Percentiles rank a stretch among this genome's conserved stretches.
Conservation (phyloP, 1,140 invertebrate species). For the Alviniconcha marisindica region DNA sequence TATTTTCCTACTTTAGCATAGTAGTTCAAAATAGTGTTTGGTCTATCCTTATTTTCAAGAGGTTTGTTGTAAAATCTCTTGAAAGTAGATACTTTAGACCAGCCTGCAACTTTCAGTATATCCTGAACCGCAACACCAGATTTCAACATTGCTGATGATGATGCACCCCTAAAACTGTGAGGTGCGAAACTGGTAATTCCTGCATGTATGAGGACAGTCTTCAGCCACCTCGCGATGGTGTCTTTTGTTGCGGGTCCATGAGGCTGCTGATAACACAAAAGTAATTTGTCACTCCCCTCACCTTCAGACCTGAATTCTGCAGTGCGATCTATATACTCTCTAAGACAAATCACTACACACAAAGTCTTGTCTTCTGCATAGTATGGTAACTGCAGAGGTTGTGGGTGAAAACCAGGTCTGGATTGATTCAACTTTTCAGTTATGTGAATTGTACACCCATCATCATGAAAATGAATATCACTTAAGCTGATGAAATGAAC, state of each 20-base stretch:
- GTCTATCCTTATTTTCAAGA: neutral
- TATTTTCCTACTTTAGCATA: no score
- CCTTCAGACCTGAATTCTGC: neutral
- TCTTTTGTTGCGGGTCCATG: conserved; percentile 6
- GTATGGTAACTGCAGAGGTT: neutral
- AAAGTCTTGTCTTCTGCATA: neutral
- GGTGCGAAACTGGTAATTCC: neutral
- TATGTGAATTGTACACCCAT: neutral
- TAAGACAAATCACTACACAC: neutral
- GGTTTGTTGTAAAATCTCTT: conserved; percentile 17
- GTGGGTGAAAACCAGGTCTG: neutral
- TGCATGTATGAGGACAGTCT: neutral
- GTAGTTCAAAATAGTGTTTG: neutral
- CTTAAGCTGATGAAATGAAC: neutral
- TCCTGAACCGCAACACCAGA: neutral
- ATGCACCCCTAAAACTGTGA: conserved; percentile 9
- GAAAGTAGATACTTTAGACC: neutral
- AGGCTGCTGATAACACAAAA: neutral
- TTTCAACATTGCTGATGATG: neutral
- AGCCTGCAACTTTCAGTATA: conserved; percentile 13
- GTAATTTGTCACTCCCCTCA: neutral
- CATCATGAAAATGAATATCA: neutral
- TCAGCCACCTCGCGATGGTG: neutral
- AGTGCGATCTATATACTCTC: neutral
- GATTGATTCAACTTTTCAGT: neutral